Evolutionary conservation across 2,888 invertebrate genomes (phyloP), one percentile per base, ranked within the genome.

Genomic region (Drosophila sordidapex): DNA sequence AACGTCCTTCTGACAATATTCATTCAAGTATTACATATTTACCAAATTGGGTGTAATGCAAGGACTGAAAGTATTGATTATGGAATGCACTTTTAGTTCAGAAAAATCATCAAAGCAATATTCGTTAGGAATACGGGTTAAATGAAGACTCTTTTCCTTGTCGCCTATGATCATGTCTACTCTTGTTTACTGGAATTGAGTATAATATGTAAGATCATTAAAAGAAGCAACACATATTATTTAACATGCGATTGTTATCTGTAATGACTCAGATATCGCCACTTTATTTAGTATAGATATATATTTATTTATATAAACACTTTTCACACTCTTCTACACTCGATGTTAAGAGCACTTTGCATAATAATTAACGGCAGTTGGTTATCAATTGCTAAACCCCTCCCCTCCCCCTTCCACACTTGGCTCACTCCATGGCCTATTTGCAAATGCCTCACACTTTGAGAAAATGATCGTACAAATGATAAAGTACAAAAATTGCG

Each of bases 381-480:
- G 62, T 76, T 76, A 63, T 76, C 71, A 76, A 66, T 76, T 62
- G 35, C 15, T 57, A 18, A n/a, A 13, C 53, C 48, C 36, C 27
- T 2, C 59, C 59, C 29, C 21, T 21, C 21, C 21, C n/a, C 35
- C 6, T n/a, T 40, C 46, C 21, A 15, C 25, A 15, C 25, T 40
- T 33, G 5, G 13, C 31, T 38, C 15, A 15, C 5, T 15, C 36
- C 60, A 38, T 62, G 68, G 68, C 69, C 76, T 81, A 80, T 81
- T 62, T 46, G 46, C 46, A 46, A 72, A 67, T 62, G 63, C 59
- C 57, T 49, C 54, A 58, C 53, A 64, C 60, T 63, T 56, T 64
- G 69, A 62, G 70, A 80, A 85, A 85, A 85, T 76, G 80, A 70
- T 82, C 85, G 85, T 76, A 68, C 76, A 76, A 76, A 81, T 79